A percentile compares a stretch with the other conserved stretches of the same genome.
These are phyloP conservation scores for Notarius lentiginosus DNA, from an alignment of 2,113 vertebrate species.

Conservation along the genomic window DNA sequence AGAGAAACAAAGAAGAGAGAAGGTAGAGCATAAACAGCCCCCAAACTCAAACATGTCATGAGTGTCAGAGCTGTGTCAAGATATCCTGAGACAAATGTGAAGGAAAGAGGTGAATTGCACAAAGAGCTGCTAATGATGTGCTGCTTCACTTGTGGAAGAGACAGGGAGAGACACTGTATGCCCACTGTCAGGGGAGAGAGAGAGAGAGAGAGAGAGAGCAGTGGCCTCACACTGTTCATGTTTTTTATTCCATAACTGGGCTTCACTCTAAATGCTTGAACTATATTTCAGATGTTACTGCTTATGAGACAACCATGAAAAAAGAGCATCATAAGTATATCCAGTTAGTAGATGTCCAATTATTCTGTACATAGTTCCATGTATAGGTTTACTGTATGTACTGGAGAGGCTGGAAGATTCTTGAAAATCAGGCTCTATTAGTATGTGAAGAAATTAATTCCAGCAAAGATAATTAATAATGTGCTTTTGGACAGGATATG, in stretches of 20 bases:
- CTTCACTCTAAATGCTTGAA: background rate
- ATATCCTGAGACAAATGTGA: conserved; percentile 43
- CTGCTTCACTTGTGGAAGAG: conserved; percentile 25
- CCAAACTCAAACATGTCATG: conserved; percentile 48
- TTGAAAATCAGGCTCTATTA: background rate
- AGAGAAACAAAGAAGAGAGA: conserved; percentile 49
- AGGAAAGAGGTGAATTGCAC: conserved; percentile 39
- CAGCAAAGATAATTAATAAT: conserved; percentile 16
- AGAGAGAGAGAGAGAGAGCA: conserved; percentile 32
- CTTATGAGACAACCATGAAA: background rate
- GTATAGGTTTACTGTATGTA: too few species aligned
- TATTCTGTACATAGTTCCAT: background rate
- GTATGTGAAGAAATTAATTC: background rate
- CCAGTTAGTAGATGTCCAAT: background rate
- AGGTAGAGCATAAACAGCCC: conserved; percentile 35
- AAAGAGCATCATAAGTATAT: background rate
- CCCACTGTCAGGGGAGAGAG: conserved; percentile 13
- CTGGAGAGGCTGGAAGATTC: background rate
- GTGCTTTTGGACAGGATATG: conserved; percentile 37
- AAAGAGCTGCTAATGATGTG: conserved; percentile 49
- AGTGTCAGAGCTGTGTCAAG: conserved; percentile 47
- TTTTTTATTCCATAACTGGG: background rate
- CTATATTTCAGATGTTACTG: background rate
- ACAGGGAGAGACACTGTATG: conserved; percentile 22
- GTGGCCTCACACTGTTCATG: conserved; percentile 31